Base-by-base conservation (phyloP, 1,140 invertebrate species). In the Bombus polaris region DNA sequence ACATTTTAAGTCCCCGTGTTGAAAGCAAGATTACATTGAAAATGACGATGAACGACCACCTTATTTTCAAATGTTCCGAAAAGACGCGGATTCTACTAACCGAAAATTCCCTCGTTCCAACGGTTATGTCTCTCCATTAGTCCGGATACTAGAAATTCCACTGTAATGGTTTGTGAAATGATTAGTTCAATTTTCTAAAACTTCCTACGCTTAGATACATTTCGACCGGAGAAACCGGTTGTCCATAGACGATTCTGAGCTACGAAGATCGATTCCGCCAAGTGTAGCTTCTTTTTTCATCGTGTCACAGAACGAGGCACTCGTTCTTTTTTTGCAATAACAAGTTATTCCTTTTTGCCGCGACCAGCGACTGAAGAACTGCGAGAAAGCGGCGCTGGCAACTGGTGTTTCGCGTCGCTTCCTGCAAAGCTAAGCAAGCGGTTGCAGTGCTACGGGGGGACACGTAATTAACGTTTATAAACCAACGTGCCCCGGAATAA, bases 391-490 rank as follows among this genome's bases (percentile, higher is more conserved):
- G 35, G 59, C 59, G 57, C 12, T 18, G 28, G 62, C n/a, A 35
- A 79, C 62, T 42, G 32, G 32, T 35, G 62, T 44, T 68, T 53
- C 35, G 32, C 42, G 65, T 39, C 32, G 65, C 32, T 70, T 80
- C 44, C 65, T 70, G 77, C 15, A 13, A 22, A 32, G 39, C 37
- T 57, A 25, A 28, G 5, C 75, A 39, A 22, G 3, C 47, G 47
- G 47, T 22, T 53, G 47, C 47, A 53, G 47, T 53, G 75, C 65
- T 70, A 70, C 42, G 35, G 68, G 15, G 79, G 22, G 13, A n/a
- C 39, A 62, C 53, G 71, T 62, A 78, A 83, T 83, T 78, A 83
- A 78, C 44, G 81, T 70, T 70, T 70, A 78, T 78, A 70, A 83
- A 70, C 65, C 62, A 35, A 15, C 74, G 8, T 53, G 35, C n/a